Evolutionary conservation across 2,797 vertebrate genomes (phyloP), one percentile per base, ranked within the genome.

Genomic region (Sebastes cheni): DNA sequence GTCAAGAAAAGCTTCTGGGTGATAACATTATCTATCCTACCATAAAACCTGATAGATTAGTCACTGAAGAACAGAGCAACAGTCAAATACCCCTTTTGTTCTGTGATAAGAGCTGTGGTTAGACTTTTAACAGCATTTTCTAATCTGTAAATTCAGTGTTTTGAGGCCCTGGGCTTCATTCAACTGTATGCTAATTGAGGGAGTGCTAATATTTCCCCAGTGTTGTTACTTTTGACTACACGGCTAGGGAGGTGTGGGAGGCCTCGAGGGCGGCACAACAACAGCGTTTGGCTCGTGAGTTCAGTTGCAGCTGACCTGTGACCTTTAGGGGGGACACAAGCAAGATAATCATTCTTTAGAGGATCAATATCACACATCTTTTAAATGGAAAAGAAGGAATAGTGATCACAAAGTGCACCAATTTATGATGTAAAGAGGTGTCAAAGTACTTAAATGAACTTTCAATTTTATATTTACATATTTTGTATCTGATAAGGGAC

Each of bases 31-130:
- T 94, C 93, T 90, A 9, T 77, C 65, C 77, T 16, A 75, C 92
- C 87, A 89, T 94, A 93, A 94, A 94, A 93, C 87, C 79, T 89
- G 89, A 92, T 92, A 90, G 91, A 93, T 93, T 93, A 93, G 92
- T 91, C 81, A 85, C 82, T 8, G 59, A 81, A 86, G 87, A 93
- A 95, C 92, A 94, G 94, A 94, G 94, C 85, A 14, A 84, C 74
- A 79, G 62, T 89, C 75, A 76, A 74, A 91, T 77, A 84, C 67
- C 72, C 72, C 54, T 87, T 46, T 91, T 87, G 84, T 91, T 66
- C 50, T 4, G 23, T 88, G 92, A 93, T 93, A 93, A 91, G 82
- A 86, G 71, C 68, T 25, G 42, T 18, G 66, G 71, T 84, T 88
- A 82, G 88, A 86, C 80, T 89, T 88, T 89, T 82, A 90, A 84